phyloP scores from a whole-genome alignment of 2,888 invertebrate species.

The Phymatocera aterrima region DNA sequence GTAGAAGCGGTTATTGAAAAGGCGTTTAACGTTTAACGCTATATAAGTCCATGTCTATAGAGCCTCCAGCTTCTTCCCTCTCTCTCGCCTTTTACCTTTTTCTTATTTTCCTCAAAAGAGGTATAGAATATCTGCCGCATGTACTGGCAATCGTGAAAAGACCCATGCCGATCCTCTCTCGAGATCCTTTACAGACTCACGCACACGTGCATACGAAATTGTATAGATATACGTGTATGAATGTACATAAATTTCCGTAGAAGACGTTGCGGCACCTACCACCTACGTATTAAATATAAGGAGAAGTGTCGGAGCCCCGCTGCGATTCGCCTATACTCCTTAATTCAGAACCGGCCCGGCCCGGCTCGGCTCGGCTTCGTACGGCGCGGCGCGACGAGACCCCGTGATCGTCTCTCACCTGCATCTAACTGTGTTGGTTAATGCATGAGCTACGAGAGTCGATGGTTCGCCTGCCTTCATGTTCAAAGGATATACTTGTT shows the following conservation, averaged over 20 bases:
- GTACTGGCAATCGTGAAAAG: constrained; percentile 5
- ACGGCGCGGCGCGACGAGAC: too few species aligned
- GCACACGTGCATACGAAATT: not conserved
- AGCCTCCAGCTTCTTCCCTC: not conserved
- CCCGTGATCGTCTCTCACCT: too few species aligned
- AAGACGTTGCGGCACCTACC: constrained; percentile 38
- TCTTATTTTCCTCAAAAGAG: not conserved
- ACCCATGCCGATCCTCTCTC: not conserved
- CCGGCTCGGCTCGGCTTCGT: too few species aligned
- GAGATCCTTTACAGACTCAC: not conserved
- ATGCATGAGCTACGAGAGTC: too few species aligned
- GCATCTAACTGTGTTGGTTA: too few species aligned
- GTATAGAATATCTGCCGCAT: not conserved
- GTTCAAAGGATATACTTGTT: too few species aligned
- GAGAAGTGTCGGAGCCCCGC: constrained; percentile 30
- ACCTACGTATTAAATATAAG: constrained; percentile 19
- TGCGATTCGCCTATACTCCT: constrained; percentile 43
- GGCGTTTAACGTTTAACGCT: constrained; percentile 36
- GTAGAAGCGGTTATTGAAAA: not conserved
- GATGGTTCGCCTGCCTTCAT: too few species aligned
- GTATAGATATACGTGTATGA: not conserved
- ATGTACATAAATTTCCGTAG: constrained; percentile 16
- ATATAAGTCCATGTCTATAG: constrained; percentile 34
- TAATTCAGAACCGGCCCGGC: constrained; percentile 23
- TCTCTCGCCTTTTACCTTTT: not conserved